Conservation (phyloP, 2,888 invertebrate species). For the Nymphalis urticae region DNA sequence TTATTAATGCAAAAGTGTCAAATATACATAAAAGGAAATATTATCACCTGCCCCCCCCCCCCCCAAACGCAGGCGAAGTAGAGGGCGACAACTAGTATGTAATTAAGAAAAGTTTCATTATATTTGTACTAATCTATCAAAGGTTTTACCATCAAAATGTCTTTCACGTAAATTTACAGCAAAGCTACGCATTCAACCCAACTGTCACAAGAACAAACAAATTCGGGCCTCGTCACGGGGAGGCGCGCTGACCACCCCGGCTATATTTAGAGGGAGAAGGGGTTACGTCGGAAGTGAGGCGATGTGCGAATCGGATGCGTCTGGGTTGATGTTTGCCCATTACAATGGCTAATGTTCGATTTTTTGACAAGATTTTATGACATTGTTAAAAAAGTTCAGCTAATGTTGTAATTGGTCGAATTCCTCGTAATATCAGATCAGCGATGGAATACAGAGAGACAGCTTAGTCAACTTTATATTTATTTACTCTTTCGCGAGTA, state of each 20-base stretch:
- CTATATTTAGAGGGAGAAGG: conserved; percentile 41
- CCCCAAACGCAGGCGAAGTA: too few species aligned
- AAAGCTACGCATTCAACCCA: conserved; percentile 14
- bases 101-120: background rate
- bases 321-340: conserved; percentile 9
- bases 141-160: background rate
- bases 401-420: background rate
- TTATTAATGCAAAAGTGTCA: too few species aligned
- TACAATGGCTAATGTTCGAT: conserved; percentile 5
- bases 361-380: background rate
- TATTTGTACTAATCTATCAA: background rate
- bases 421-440: too few species aligned
- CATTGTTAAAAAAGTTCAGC: background rate
- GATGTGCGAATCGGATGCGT: conserved; percentile 29
- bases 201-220: conserved; percentile 19
- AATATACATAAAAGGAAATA: too few species aligned
- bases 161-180: conserved; percentile 2
- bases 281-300: conserved; percentile 23
- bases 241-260: conserved; percentile 16
- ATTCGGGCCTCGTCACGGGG: conserved; percentile 21
- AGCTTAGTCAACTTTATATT: too few species aligned
- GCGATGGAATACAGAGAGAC: too few species aligned
- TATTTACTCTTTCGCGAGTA: too few species aligned
- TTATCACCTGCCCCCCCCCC: too few species aligned
- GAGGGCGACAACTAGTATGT: background rate